Conservation (phyloP, 64 coral and sea anemone genomes). For the Platygyra sinensis region DNA sequence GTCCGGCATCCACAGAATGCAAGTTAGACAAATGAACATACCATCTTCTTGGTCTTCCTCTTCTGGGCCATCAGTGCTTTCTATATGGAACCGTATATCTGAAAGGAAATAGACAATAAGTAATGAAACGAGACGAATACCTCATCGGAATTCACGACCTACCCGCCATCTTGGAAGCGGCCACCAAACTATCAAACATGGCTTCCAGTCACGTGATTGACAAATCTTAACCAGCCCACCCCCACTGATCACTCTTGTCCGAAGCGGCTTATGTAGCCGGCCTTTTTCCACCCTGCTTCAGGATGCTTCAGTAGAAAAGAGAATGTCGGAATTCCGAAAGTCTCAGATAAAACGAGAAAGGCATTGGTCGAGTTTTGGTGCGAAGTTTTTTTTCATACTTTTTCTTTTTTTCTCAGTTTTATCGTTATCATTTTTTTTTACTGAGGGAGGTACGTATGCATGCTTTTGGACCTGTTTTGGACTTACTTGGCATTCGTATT, state of each 20-base stretch:
- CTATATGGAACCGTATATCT: constrained; percentile 97
- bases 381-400: too few relatives aligned
- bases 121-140: constrained; percentile 48
- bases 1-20: constrained; percentile 25
- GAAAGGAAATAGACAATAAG: constrained; percentile 56
- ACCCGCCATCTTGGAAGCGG: constrained; percentile 99
- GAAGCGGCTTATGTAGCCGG: too few relatives aligned
- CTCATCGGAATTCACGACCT: constrained; percentile 82
- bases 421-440: too few relatives aligned
- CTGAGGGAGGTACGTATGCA: too few relatives aligned
- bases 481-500: too few relatives aligned
- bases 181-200: constrained; percentile 83
- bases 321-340: too few relatives aligned
- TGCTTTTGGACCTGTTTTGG: too few relatives aligned
- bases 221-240: constrained; percentile 17
- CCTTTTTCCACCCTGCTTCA: too few relatives aligned
- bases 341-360: too few relatives aligned
- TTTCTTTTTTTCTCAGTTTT: too few relatives aligned
- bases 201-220: constrained; percentile 80
- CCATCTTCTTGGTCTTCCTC: constrained; percentile 98
- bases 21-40: constrained; percentile 22
- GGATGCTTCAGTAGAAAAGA: too few relatives aligned
- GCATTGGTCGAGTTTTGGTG: too few relatives aligned
- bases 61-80: constrained; percentile 80
- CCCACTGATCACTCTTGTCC: not conserved